Evolutionary conservation across 1,140 invertebrate species (phyloP).

Genomic region (Trichogramma pretiosum): DNA sequence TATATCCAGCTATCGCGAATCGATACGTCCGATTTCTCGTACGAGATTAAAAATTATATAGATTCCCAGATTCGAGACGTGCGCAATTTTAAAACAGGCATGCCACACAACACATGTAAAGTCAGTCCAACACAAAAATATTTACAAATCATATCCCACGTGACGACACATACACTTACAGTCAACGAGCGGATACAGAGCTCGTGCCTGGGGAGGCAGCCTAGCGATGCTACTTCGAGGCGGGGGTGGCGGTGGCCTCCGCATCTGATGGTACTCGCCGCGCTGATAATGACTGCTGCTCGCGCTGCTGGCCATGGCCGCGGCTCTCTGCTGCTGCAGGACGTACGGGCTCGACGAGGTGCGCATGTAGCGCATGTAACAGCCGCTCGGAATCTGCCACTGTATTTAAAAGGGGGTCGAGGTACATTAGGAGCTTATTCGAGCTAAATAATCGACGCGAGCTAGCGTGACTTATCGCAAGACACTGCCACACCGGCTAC

Average conservation of each 20-base stretch:
- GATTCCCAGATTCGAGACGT: no score
- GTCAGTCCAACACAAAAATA: slow-evolving; percentile 3
- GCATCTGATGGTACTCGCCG: slow-evolving; percentile 29
- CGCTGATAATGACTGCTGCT: slow-evolving; percentile 24
- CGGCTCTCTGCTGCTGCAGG: slow-evolving; percentile 23
- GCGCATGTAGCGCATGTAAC: slow-evolving; percentile 38
- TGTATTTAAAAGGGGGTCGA: no score
- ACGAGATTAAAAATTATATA: no score
- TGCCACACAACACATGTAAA: background rate
- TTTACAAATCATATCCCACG: no score
- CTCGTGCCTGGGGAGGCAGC: slow-evolving; percentile 18
- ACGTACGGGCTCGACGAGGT: slow-evolving; percentile 38
- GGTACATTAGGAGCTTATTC: no score
- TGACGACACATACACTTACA: slow-evolving; percentile 42
- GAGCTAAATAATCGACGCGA: slow-evolving; percentile 13
- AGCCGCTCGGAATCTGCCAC: slow-evolving; percentile 40
- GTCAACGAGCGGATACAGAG: slow-evolving; percentile 29
- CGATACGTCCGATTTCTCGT: no score
- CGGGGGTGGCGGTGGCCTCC: no score
- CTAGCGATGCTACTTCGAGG: slow-evolving; percentile 29
- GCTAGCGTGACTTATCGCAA: background rate
- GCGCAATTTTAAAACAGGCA: background rate
- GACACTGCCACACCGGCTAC: no score
- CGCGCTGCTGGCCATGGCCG: slow-evolving; percentile 6
- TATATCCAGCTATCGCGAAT: no score